Percentiles rank a stretch among this genome's conserved stretches.
phyloP scores from a whole-genome alignment of 2,888 invertebrate species.

The Phrixothrix hirtus region DNA sequence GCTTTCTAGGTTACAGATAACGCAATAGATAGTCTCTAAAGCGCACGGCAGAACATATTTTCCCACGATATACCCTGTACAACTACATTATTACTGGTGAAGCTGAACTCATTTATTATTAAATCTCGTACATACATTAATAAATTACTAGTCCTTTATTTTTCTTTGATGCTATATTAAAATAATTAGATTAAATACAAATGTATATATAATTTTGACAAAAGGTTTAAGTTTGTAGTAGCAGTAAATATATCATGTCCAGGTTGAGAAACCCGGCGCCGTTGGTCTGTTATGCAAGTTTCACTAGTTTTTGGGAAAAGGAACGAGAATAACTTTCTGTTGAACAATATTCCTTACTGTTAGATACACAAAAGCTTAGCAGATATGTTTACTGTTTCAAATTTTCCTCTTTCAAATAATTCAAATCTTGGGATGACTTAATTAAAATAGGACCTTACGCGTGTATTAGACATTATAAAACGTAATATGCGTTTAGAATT shows the following conservation, averaged over 20 bases:
- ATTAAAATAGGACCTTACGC: no score
- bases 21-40: constrained; percentile 32
- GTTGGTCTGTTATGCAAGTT: no score
- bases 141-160: constrained; percentile 1
- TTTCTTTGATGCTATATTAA: no score
- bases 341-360: no score
- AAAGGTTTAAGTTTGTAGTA: background rate
- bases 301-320: no score
- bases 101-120: constrained; percentile 5
- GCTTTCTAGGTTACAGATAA: constrained; percentile 31
- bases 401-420: no score
- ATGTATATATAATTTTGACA: background rate
- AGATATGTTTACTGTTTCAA: no score
- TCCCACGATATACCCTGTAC: constrained; percentile 21
- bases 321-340: no score
- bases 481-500: no score
- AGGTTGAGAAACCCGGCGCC: background rate
- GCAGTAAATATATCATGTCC: background rate
- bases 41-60: constrained; percentile 33
- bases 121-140: constrained; percentile 10
- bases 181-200: background rate
- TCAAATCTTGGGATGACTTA: no score
- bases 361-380: no score
- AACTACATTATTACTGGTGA: background rate
- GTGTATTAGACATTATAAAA: no score